phyloP scores from a whole-genome alignment of 1,140 invertebrate species.

The Drosophila trapezifrons region DNA sequence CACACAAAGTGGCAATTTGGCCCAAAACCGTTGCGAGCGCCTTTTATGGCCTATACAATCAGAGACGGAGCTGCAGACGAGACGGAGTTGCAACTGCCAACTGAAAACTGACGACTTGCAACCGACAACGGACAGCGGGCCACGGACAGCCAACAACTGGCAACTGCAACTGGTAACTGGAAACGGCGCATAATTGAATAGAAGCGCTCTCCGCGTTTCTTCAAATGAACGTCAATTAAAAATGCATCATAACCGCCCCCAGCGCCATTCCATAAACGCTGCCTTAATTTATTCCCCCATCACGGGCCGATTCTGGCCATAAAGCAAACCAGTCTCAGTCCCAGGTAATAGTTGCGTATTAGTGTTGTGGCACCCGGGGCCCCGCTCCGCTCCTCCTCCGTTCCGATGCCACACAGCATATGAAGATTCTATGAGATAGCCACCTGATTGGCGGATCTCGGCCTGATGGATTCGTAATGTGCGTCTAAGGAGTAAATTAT shows the following conservation, averaged over 20 bases:
- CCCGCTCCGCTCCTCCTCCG: background rate
- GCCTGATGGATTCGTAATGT: constrained; percentile 45
- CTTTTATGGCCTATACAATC: constrained; percentile 70
- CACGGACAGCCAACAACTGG: background rate
- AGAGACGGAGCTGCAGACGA: constrained; percentile 29
- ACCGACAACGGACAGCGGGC: constrained; percentile 14
- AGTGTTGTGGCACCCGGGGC: constrained; percentile 36
- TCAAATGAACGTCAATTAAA: constrained; percentile 82
- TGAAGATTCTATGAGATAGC: constrained; percentile 4
- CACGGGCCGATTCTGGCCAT: constrained; percentile 48
- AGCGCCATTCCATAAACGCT: constrained; percentile 77
- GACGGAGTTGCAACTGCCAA: constrained; percentile 39
- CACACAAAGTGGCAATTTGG: constrained; percentile 81
- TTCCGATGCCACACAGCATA: constrained; percentile 1
- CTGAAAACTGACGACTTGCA: constrained; percentile 5
- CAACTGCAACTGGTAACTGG: constrained; percentile 11
- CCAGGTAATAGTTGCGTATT: constrained; percentile 61
- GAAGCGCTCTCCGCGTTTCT: constrained; percentile 75
- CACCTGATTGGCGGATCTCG: constrained; percentile 28
- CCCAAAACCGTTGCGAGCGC: constrained; percentile 76
- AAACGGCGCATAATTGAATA: constrained; percentile 72
- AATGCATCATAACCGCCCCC: constrained; percentile 81
- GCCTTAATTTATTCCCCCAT: constrained; percentile 71
- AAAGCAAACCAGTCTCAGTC: constrained; percentile 59
- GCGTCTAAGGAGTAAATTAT: constrained; percentile 39